Base-by-base conservation (phyloP, 1,140 invertebrate genomes). In the Drosophila punjabiensis region DNA sequence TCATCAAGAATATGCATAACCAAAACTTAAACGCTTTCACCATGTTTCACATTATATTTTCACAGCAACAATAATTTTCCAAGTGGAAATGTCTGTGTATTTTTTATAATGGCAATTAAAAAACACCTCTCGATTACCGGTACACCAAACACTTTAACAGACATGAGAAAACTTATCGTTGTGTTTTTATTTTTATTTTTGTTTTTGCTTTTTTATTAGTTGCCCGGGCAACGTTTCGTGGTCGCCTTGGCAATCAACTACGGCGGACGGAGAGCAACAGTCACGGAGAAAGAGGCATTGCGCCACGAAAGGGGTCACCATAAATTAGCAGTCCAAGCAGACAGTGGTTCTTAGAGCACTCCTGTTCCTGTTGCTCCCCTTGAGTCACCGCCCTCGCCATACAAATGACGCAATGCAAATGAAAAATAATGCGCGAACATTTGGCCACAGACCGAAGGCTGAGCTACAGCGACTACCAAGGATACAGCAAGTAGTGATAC, bases 391-490 rank as follows among this genome's bases (percentile, higher is more conserved):
- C 32, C 63, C 47, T 47, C 13, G 10, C 11, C 35, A 37, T 75
- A 58, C 68, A 84, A 68, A 88, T 88, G 84, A 89, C 85, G 84
- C 81, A 88, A 88, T 84, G 81, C 68, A 89, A 88, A 84, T 88
- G 70, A 77, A 63, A 64, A 78, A 78, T 82, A 76, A 82, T 81
- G 60, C 64, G 67, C 60, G 60, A 61, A 65, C 77, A 84, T 77
- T 78, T 86, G 66, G 55, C 65, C 50, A 52, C 61, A 76, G 67
- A 56, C 35, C 35, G 35, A 37, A 35, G 47, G 5, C n/a, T 11
- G 28, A 63, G 39, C n/a, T 43, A 14, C 16, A 53, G 37, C 16
- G 24, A n/a, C 48, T 32, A 35, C 48, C 33, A 52, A 39, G 69
- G 24, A 45, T 61, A 33, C 2, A 28, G 10, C 2, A 8, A 53